Conservation (phyloP, 2,113 vertebrate species). For the Ranitomeya imitator region DNA sequence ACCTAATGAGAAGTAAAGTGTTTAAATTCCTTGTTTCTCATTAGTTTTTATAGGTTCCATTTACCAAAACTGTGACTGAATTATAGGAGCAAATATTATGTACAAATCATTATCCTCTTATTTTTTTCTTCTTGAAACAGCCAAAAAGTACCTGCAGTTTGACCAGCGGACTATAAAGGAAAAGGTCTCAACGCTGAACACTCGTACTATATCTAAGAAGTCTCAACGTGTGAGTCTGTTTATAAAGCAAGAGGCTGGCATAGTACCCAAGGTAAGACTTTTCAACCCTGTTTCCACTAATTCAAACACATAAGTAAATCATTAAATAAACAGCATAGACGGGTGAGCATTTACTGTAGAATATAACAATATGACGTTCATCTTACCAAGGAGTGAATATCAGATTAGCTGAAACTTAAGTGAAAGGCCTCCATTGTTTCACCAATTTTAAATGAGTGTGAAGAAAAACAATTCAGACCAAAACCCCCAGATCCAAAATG, state of each 20-base stretch:
- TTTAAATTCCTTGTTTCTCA: background rate
- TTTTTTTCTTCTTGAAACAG: conserved; percentile 65
- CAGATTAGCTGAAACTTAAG: too few relatives aligned
- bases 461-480: too few relatives aligned
- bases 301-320: background rate
- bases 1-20: background rate
- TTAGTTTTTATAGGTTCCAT: background rate
- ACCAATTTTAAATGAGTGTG: too few relatives aligned
- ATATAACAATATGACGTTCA: too few relatives aligned
- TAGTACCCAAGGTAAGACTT: conserved; percentile 79
- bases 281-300: too few relatives aligned
- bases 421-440: too few relatives aligned
- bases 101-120: background rate
- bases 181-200: conserved; percentile 85
- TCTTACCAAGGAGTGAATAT: too few relatives aligned
- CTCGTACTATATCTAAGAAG: conserved; percentile 93
- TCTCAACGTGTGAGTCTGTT: conserved; percentile 85
- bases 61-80: background rate
- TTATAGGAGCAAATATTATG: background rate
- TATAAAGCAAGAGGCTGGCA: conserved; percentile 88
- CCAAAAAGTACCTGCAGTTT: conserved; percentile 87
- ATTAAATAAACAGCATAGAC: too few relatives aligned
- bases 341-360: too few relatives aligned
- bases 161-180: conserved; percentile 86
- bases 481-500: too few relatives aligned